Base-by-base conservation (phyloP, 2,888 invertebrate species). In the Rhagium mordax region DNA sequence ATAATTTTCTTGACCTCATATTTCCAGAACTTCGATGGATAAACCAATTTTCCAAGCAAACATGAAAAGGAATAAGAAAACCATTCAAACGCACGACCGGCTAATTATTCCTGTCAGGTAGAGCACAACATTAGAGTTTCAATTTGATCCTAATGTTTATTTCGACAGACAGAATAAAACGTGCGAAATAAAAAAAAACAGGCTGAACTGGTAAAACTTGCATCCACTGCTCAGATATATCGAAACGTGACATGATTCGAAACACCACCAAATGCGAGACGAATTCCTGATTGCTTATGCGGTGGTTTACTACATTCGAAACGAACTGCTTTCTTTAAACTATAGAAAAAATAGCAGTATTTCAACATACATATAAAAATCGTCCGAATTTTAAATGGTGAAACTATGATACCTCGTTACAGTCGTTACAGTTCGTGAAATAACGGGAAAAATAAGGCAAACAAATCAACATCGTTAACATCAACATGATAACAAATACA, bases 241-340 rank as follows among this genome's bases (percentile, higher is more conserved):
- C 55, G 70, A 57, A 57, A 70, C 70, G 70, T 70, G 70, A 70
- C 64, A 15, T 10, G 70, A 49, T 64, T 70, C 20, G 64, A 70
- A 70, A 70, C 70, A 27, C 29, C 47, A 41, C 51, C 27, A 21
- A 70, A 70, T 64, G 64, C 57, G 64, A 55, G 57, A 47, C 67
- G 57, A 67, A 67, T 67, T 41, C 67, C 55, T 53, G 55, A 57
- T 55, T 67, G 57, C 47, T 24, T 57, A 10, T 55, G 65, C 33
- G 65, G 53, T 41, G 53, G 53, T 29, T 60, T 65, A 51, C 29
- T 13, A 65, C 33, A 65, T 51, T 18, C 51, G 18, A 16, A 51
- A 20, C 6, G 51, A 51, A 51, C 18, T 18, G 18, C 20, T 51
- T 51, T 51, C 10, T 7, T 20, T 4, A 4, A 15, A n/a, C 41